phyloP scores from a whole-genome alignment of 2,797 vertebrate genomes.

The Enteromius anoplus region DNA sequence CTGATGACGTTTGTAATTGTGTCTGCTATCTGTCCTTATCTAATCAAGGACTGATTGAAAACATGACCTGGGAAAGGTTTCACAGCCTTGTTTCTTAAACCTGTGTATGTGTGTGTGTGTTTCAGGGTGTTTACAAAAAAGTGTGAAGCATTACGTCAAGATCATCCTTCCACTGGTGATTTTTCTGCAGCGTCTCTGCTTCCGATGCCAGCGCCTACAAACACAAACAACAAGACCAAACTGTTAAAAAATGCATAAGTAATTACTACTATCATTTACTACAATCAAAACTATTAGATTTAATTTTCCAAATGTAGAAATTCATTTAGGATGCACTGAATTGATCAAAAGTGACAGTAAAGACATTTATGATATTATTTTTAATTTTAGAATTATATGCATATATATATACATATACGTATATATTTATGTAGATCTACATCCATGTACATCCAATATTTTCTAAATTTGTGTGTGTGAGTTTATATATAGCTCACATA shows the following conservation, averaged over 20 bases:
- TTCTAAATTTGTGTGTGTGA: too few species aligned
- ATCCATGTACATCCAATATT: too few species aligned
- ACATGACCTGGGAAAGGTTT: background rate
- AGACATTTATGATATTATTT: too few species aligned
- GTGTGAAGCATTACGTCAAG: slow-evolving; percentile 77
- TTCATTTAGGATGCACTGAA: background rate
- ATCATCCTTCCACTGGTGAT: slow-evolving; percentile 85
- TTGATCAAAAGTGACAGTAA: background rate
- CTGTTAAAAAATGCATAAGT: background rate
- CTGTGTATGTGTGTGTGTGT: slow-evolving; percentile 47
- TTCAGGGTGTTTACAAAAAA: slow-evolving; percentile 14
- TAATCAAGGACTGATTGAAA: slow-evolving; percentile 10
- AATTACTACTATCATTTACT: too few species aligned
- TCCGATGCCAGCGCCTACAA: slow-evolving; percentile 82
- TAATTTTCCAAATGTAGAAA: too few species aligned
- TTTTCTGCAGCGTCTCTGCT: slow-evolving; percentile 85
- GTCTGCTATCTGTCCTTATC: background rate
- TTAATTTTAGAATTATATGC: too few species aligned
- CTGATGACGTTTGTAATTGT: background rate
- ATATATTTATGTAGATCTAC: too few species aligned
- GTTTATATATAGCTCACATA: too few species aligned
- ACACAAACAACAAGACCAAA: slow-evolving; percentile 27
- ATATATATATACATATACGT: too few species aligned
- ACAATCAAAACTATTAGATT: too few species aligned
- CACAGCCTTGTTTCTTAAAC: slow-evolving; percentile 2